These are phyloP conservation scores for Tolypeutes matacus DNA, from an alignment of 2,797 vertebrate genomes.

Conservation along the genomic window DNA sequence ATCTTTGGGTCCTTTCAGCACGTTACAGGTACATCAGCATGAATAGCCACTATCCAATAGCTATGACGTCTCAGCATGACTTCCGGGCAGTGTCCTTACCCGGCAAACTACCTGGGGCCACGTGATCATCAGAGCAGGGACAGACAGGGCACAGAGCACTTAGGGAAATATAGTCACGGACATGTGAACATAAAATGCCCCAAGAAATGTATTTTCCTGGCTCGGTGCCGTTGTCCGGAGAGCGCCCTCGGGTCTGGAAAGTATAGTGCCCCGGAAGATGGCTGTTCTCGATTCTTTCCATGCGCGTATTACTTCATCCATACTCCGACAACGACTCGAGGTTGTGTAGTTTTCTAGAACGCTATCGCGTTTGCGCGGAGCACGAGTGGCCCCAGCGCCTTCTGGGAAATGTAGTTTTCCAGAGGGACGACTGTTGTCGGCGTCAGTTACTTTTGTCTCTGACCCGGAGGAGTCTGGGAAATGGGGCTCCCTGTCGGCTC, in stretches of 20 bases:
- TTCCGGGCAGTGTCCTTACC: not conserved
- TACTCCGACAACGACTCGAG: rapidly evolving
- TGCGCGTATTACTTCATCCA: rapidly evolving
- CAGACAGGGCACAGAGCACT: not conserved
- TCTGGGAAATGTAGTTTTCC: slow-evolving; percentile 37
- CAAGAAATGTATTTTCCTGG: not conserved
- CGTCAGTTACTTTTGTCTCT: rapidly evolving
- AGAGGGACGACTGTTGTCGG: rapidly evolving
- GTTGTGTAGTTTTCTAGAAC: rapidly evolving
- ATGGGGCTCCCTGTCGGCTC: rapidly evolving
- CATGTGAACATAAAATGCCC: not conserved
- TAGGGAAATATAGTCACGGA: not conserved
- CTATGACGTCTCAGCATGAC: rapidly evolving
- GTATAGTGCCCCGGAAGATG: rapidly evolving
- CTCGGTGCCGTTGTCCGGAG: not conserved
- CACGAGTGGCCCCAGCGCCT: not conserved
- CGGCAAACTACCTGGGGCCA: too few species aligned
- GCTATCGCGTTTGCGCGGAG: not conserved
- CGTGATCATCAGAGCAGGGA: too few species aligned
- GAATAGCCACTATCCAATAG: not conserved
- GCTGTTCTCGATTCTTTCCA: rapidly evolving
- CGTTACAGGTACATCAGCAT: rapidly evolving
- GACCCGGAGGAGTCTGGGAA: not conserved
- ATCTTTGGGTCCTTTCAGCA: not conserved
- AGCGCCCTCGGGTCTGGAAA: not conserved